These are phyloP conservation scores for Platynereis dumerilii DNA, from an alignment of 2,888 invertebrate genomes.

Conservation along the genomic window DNA sequence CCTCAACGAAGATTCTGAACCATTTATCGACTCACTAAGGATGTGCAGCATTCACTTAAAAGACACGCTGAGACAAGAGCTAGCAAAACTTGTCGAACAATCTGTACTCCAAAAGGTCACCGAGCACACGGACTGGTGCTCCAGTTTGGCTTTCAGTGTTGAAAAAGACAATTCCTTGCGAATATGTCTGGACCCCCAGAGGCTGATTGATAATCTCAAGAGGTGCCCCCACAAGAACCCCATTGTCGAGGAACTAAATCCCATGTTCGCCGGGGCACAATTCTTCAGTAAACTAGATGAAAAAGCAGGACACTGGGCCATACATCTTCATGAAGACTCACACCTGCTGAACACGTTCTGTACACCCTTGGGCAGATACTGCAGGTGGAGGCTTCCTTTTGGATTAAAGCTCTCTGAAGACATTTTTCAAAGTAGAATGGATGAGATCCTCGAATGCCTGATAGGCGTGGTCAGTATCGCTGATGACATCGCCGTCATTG, in stretches of 20 bases:
- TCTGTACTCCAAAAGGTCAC: no score
- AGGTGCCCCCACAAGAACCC: slow-evolving; percentile 31
- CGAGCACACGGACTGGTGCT: slow-evolving; percentile 27
- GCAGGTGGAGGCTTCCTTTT: no score
- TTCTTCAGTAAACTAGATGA: slow-evolving; percentile 37
- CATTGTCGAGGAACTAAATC: slow-evolving; percentile 36
- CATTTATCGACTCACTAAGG: not conserved
- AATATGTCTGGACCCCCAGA: slow-evolving; percentile 31
- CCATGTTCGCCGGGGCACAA: slow-evolving; percentile 26
- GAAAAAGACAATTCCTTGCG: slow-evolving; percentile 32
- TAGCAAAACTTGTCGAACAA: no score
- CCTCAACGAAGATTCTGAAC: not conserved
- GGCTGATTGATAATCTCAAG: slow-evolving; percentile 31
- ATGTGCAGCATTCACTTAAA: no score
- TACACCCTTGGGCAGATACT: slow-evolving; percentile 29
- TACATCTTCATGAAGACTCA: slow-evolving; percentile 23
- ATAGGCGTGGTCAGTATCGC: slow-evolving; percentile 30
- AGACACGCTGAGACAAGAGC: no score
- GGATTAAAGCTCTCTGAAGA: slow-evolving; percentile 24
- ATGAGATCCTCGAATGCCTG: slow-evolving; percentile 32
- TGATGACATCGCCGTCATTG: slow-evolving; percentile 37
- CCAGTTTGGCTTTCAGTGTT: slow-evolving; percentile 14
- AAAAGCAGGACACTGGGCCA: slow-evolving; percentile 35
- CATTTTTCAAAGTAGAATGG: slow-evolving; percentile 11
- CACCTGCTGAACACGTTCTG: slow-evolving; percentile 35